A percentile compares a stretch with the other conserved stretches of the same genome.
Evolutionary conservation across 1,140 invertebrate species (phyloP).

Genomic region (Lycorma delicatula): DNA sequence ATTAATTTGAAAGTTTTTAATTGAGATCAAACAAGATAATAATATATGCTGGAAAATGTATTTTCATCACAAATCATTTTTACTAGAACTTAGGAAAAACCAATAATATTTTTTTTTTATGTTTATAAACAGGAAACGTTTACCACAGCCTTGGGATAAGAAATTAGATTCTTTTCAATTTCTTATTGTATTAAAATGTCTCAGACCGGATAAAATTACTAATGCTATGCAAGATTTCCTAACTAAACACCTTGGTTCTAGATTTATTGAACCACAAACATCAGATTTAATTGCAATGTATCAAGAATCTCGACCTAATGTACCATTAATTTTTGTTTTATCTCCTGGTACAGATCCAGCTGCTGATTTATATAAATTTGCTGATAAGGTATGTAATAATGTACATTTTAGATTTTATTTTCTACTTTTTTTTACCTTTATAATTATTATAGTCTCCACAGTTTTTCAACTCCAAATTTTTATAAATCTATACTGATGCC

Average conservation of each 20-base stretch:
- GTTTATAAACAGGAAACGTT: not conserved
- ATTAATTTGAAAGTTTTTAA: too few species aligned
- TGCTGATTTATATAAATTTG: conserved; percentile 50
- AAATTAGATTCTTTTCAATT: conserved; percentile 54
- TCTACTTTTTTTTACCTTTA: too few species aligned
- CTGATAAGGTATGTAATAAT: too few species aligned
- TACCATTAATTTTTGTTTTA: conserved; percentile 59
- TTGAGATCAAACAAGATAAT: too few species aligned
- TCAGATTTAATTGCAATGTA: conserved; percentile 53
- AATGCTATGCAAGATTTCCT: conserved; percentile 59
- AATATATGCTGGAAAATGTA: too few species aligned
- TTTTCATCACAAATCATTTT: too few species aligned
- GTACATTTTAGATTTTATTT: too few species aligned
- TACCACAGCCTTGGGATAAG: conserved; percentile 26
- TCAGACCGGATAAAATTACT: conserved; percentile 59
- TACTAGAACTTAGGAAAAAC: too few species aligned
- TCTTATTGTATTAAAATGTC: conserved; percentile 58
- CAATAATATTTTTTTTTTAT: conserved; percentile 3
- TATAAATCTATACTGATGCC: too few species aligned
- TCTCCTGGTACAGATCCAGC: conserved; percentile 65
- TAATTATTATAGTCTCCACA: too few species aligned
- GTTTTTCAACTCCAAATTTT: too few species aligned
- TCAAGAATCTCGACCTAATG: conserved; percentile 50
- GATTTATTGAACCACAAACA: conserved; percentile 57
- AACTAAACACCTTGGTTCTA: conserved; percentile 46